Percentiles rank a stretch among this genome's conserved stretches.
Conservation (phyloP, 2,888 invertebrate genomes). For the Harmothoe impar region DNA sequence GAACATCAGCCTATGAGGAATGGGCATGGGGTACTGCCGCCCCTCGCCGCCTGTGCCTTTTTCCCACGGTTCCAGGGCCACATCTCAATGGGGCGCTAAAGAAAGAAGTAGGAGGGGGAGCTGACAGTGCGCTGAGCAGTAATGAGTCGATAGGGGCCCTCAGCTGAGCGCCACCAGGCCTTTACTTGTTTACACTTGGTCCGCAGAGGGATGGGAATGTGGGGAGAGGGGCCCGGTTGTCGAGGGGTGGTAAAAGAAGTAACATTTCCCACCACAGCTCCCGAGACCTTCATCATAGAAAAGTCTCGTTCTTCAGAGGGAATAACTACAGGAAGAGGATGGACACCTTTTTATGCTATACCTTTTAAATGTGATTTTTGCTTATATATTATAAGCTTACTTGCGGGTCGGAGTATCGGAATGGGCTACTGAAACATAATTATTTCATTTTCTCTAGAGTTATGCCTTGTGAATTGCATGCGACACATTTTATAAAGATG, state of each 20-base stretch:
- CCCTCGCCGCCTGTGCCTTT: neutral
- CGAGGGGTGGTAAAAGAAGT: neutral
- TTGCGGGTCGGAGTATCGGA: no score
- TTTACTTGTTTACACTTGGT: conserved; percentile 41
- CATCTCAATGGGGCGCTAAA: conserved; percentile 31
- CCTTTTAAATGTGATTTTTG: no score
- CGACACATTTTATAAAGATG: no score
- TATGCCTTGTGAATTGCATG: no score
- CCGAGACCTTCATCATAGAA: no score
- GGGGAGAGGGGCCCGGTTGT: neutral
- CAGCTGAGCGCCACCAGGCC: conserved; percentile 7
- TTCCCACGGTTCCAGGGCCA: neutral
- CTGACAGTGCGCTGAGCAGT: conserved; percentile 9
- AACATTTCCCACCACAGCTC: neutral
- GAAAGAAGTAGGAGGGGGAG: conserved; percentile 1
- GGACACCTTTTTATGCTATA: no score
- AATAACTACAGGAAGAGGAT: no score
- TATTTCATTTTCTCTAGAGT: no score
- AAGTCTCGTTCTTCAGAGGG: no score
- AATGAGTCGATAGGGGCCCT: conserved; percentile 37
- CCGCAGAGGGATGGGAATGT: neutral
- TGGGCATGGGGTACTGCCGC: neutral
- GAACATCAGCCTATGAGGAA: neutral
- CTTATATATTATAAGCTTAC: no score
- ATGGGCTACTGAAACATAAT: no score